Conservation (phyloP, 2,113 vertebrate species). For the Helogale parvula region DNA sequence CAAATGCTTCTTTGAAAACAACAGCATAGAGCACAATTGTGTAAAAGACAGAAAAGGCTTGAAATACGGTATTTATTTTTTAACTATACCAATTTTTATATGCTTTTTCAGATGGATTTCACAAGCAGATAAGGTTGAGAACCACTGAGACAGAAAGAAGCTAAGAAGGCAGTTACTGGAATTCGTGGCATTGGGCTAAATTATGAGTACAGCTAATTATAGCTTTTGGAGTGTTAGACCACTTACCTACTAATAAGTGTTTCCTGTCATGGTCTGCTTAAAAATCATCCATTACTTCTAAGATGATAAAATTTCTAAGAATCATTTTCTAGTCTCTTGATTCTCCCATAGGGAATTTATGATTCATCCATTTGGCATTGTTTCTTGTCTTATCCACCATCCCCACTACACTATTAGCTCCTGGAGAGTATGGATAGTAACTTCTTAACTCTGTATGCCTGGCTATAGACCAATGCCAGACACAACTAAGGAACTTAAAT, state of each 20-base stretch:
- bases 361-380: background rate
- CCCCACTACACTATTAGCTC: background rate
- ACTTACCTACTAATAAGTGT: background rate
- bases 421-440: background rate
- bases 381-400: background rate
- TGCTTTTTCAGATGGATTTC: background rate
- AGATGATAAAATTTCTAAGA: background rate
- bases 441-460: background rate
- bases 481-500: background rate
- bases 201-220: background rate
- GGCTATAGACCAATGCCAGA: background rate
- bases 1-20: constrained; percentile 75
- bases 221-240: background rate
- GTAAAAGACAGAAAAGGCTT: constrained; percentile 82
- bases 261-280: background rate
- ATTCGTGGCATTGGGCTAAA: background rate
- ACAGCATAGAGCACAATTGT: constrained; percentile 86
- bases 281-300: background rate
- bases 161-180: background rate
- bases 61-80: constrained; percentile 62
- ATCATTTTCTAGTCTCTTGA: background rate
- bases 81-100: background rate
- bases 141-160: background rate
- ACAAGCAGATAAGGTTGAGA: background rate
- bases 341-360: background rate